Conservation (phyloP, 2,113 vertebrate genomes). For the Megatriorchis doriae region DNA sequence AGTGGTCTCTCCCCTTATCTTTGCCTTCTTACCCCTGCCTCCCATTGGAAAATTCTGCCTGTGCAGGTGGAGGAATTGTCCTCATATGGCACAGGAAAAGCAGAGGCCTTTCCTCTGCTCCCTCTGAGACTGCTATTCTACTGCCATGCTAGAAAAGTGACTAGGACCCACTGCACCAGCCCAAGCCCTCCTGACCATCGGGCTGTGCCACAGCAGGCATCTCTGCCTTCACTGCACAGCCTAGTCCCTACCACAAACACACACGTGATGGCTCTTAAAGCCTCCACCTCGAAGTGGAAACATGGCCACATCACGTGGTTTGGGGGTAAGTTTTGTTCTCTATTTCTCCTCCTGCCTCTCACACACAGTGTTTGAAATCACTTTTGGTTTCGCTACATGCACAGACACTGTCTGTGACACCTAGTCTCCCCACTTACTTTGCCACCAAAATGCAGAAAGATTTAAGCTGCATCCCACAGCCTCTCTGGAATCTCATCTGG, state of each 20-base stretch:
- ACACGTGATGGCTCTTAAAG: accelerated
- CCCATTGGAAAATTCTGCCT: not conserved
- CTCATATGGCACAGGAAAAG: not conserved
- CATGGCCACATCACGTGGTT: not conserved
- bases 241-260: not conserved
- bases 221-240: not conserved
- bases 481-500: not conserved
- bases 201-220: not conserved
- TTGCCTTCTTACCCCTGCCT: not conserved
- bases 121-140: not conserved
- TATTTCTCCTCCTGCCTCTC: not conserved
- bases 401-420: accelerated
- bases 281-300: not conserved
- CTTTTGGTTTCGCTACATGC: not conserved
- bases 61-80: not conserved
- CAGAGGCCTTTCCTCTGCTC: not conserved
- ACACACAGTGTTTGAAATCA: not conserved
- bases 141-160: accelerated
- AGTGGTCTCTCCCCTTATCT: not conserved
- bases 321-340: not conserved
- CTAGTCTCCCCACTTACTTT: not conserved
- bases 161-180: not conserved
- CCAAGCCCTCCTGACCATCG: accelerated
- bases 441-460: not conserved
- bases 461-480: not conserved